These are phyloP conservation scores for Mus spicilegus DNA, from an alignment of 2,113 vertebrate species.

Conservation along the genomic window DNA sequence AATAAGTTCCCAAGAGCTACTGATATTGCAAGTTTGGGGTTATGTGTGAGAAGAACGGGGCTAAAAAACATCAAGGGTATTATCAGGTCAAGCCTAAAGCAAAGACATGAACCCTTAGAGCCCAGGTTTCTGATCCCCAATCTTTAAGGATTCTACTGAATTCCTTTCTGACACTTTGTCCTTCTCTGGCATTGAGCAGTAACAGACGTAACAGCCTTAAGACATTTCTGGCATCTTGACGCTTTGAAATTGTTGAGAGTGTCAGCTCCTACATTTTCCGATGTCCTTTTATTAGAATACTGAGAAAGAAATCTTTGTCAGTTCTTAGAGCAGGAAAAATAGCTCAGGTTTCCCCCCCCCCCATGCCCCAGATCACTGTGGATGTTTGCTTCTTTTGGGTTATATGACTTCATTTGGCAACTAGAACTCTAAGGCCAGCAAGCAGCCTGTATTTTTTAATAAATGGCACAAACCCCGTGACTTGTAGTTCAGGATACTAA, in stretches of 20 bases:
- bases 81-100: not conserved
- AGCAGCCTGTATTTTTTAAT: not conserved
- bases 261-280: not conserved
- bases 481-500: not conserved
- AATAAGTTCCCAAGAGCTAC: not conserved
- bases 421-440: not conserved
- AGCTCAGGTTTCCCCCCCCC: not conserved
- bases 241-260: not conserved
- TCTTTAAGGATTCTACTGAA: not conserved
- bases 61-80: not conserved
- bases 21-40: not conserved
- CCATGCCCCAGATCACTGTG: not conserved
- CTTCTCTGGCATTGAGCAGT: not conserved
- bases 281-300: not conserved
- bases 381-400: not conserved
- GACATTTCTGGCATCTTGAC: not conserved
- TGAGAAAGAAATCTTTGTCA: constrained; percentile 32
- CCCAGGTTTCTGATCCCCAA: not conserved
- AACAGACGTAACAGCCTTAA: not conserved
- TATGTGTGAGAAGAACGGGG: not conserved
- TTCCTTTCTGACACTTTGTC: not conserved
- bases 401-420: not conserved
- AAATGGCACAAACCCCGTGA: not conserved
- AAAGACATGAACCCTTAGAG: not conserved
- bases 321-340: constrained; percentile 14